phyloP scores from a whole-genome alignment of 1,140 invertebrate species.

The Hylaeus volcanicus region DNA sequence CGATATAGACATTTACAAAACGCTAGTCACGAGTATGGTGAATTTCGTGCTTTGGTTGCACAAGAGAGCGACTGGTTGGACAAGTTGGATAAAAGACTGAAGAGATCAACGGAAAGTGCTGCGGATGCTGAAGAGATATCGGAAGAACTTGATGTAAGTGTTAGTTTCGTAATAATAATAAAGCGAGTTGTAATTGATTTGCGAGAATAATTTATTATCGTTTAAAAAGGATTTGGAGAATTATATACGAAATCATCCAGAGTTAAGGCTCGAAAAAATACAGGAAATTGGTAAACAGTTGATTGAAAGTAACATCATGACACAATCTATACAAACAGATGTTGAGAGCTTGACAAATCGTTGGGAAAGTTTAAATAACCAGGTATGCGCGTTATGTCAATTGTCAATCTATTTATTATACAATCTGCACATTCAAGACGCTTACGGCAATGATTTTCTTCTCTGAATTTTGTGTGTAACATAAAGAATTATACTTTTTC shows the following conservation, averaged over 20 bases:
- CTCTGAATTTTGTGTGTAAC: constrained; percentile 35
- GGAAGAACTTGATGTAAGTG: constrained; percentile 92
- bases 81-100: constrained; percentile 89
- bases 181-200: neutral
- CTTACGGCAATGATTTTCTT: constrained; percentile 24
- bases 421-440: constrained; percentile 8
- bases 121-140: constrained; percentile 97
- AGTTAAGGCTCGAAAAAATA: constrained; percentile 87
- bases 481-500: constrained; percentile 22
- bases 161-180: neutral
- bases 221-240: constrained; percentile 88
- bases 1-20: constrained; percentile 84
- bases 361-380: constrained; percentile 85
- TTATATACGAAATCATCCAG: constrained; percentile 89
- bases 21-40: constrained; percentile 87
- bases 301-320: constrained; percentile 89
- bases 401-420: constrained; percentile 1
- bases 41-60: constrained; percentile 89
- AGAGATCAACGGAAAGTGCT: constrained; percentile 85
- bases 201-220: constrained; percentile 31
- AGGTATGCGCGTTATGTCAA: constrained; percentile 79
- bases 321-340: constrained; percentile 85
- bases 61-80: constrained; percentile 92
- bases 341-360: constrained; percentile 85
- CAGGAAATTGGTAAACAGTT: constrained; percentile 88